These are phyloP conservation scores for Moxostoma hubbsi DNA, from an alignment of 2,797 vertebrate species.

Conservation along the genomic window DNA sequence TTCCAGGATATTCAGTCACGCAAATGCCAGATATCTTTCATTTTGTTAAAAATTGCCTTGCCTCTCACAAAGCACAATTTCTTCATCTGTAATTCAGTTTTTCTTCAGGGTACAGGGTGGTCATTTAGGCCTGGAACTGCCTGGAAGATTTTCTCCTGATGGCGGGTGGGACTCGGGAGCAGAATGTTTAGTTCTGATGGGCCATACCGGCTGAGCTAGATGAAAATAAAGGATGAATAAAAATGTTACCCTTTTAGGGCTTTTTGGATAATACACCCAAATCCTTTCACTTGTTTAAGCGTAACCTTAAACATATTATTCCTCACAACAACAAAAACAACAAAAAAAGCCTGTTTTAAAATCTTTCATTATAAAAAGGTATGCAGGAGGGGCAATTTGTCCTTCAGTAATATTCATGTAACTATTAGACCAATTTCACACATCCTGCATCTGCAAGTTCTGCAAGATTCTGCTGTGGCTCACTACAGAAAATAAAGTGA, in stretches of 20 bases:
- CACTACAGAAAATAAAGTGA: no score
- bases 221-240: conserved; percentile 61
- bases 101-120: conserved; percentile 50
- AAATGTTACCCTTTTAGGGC: conserved; percentile 58
- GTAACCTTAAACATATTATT: conserved; percentile 35
- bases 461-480: no score
- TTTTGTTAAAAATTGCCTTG: conserved; percentile 55
- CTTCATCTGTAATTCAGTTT: conserved; percentile 64
- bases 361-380: not conserved
- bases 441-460: not conserved
- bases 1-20: conserved; percentile 54
- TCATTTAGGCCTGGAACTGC: conserved; percentile 44
- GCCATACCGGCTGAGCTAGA: conserved; percentile 56
- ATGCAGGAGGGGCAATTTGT: not conserved
- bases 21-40: conserved; percentile 61
- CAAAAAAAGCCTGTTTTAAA: not conserved
- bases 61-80: conserved; percentile 47
- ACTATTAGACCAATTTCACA: not conserved
- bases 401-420: not conserved
- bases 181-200: conserved; percentile 55
- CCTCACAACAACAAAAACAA: not conserved
- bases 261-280: conserved; percentile 54
- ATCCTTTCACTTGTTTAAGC: conserved; percentile 43
- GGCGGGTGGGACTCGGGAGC: conserved; percentile 11
- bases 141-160: conserved; percentile 11